phyloP scores from a whole-genome alignment of 2,888 invertebrate genomes.

The Drosophila phalerata region DNA sequence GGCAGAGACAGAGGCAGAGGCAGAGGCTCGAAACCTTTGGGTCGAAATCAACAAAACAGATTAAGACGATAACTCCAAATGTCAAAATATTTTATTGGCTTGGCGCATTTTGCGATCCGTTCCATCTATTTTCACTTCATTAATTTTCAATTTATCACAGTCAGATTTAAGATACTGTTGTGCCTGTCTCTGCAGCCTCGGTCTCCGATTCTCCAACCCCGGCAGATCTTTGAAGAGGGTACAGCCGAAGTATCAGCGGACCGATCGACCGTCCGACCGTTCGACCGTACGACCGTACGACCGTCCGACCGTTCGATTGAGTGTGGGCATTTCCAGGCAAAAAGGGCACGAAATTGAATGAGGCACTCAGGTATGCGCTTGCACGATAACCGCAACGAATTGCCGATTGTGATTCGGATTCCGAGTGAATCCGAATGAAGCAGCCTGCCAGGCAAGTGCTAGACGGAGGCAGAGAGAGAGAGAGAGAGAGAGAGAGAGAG shows the following conservation, averaged over 20 bases:
- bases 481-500: background rate
- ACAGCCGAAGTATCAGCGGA: constrained; percentile 60
- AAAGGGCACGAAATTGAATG: constrained; percentile 54
- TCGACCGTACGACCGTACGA: background rate
- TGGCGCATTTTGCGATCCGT: constrained; percentile 85
- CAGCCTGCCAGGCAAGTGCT: background rate
- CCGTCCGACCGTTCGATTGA: constrained; percentile 33
- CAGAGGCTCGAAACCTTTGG: constrained; percentile 14
- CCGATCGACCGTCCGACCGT: constrained; percentile 59
- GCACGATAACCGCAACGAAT: constrained; percentile 74
- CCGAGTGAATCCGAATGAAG: background rate
- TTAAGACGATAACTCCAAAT: constrained; percentile 85
- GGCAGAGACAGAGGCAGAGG: constrained; percentile 3
- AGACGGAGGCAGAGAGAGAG: background rate
- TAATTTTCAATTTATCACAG: constrained; percentile 85
- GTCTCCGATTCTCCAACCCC: constrained; percentile 15
- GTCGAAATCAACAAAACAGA: constrained; percentile 83
- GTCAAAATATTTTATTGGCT: constrained; percentile 85
- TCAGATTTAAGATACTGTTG: constrained; percentile 82
- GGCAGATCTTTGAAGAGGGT: constrained; percentile 73
- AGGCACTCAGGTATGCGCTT: constrained; percentile 75
- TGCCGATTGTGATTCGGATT: constrained; percentile 40
- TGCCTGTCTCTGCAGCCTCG: constrained; percentile 13
- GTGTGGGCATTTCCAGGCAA: constrained; percentile 37
- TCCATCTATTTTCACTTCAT: constrained; percentile 85